Evolutionary conservation across 2,888 invertebrate species (phyloP).

Genomic region (Rhynchonema sp.): DNA sequence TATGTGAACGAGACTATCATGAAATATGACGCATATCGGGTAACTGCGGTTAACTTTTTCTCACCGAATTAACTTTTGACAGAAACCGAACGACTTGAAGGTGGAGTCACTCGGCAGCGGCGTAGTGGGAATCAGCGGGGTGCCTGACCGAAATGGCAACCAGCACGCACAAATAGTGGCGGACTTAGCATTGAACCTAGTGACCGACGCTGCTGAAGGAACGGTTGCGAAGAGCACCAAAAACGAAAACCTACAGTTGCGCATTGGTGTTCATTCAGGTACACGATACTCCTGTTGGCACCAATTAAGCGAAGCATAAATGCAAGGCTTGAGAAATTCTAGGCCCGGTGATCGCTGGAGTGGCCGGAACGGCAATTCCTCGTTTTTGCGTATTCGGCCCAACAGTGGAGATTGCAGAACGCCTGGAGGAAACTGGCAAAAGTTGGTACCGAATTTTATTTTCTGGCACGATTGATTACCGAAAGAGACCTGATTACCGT

Average conservation of each 20-base stretch:
- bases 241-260: slow-evolving; percentile 3
- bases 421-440: no score
- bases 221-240: not conserved
- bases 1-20: no score
- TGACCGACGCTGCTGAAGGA: not conserved
- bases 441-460: no score
- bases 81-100: not conserved
- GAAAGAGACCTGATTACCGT: no score
- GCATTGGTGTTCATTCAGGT: slow-evolving; percentile 5
- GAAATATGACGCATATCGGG: not conserved
- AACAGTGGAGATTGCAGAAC: no score
- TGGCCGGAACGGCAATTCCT: no score
- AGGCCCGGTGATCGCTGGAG: no score
- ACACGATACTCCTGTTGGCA: no score
- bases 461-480: no score
- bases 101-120: not conserved
- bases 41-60: not conserved
- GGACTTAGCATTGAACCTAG: slow-evolving; percentile 3
- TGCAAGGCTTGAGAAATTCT: no score
- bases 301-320: no score
- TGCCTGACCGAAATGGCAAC: slow-evolving; percentile 3
- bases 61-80: not conserved
- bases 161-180: not conserved
- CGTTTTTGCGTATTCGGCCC: no score
- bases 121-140: not conserved